Base-by-base conservation (phyloP, 2,797 vertebrate genomes). In the Anguilla pacifica region DNA sequence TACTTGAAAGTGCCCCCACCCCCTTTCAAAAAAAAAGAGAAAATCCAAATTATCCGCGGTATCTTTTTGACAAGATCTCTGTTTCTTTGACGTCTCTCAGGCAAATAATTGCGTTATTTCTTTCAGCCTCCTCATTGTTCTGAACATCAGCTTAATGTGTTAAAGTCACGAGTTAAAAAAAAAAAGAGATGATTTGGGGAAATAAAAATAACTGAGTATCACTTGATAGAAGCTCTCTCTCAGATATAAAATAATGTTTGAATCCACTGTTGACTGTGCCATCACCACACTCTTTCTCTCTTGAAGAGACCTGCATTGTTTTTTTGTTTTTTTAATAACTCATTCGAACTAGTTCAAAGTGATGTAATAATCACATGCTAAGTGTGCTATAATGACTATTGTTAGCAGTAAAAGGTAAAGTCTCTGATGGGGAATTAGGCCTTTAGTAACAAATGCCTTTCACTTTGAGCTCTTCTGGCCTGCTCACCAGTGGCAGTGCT, bases 261-360 rank as follows among this genome's bases (percentile, higher is more conserved):
- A 57, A 59, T 49, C 79, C 22, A 79, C 6, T 17, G 31, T 51
- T 10, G 43, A 9, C 79, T 25, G 19, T 13, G 11, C 79, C 46
- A 82, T 51, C 6, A 51, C 5, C 46, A 46, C 88, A n/a, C 72
- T 86, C 86, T 92, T 87, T 90, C 3, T 86, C 89, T 89, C 6
- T 83, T 49, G 74, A 84, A 86, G 81, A 90, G 90, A 92, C 85
- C 86, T 3, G 88, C 91, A 85, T 93, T 87, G 89, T 82, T 53
- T 53, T 53, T 3, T 43, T 43, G 0, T 43, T 43, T 3, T 39
- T 79, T 90, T 87, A 94, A 91, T 91, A 92, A 94, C 93, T 90
- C 94, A 94, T 94, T 93, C 93, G 91, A 94, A 91, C 93, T 92
- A 92, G 90, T 93, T 94, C 90, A 95, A 93, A 94, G 93, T 87